Percentiles rank a stretch among this genome's conserved stretches.
Evolutionary conservation across 2,113 vertebrate genomes (phyloP).

Genomic region (Condylura cristata): DNA sequence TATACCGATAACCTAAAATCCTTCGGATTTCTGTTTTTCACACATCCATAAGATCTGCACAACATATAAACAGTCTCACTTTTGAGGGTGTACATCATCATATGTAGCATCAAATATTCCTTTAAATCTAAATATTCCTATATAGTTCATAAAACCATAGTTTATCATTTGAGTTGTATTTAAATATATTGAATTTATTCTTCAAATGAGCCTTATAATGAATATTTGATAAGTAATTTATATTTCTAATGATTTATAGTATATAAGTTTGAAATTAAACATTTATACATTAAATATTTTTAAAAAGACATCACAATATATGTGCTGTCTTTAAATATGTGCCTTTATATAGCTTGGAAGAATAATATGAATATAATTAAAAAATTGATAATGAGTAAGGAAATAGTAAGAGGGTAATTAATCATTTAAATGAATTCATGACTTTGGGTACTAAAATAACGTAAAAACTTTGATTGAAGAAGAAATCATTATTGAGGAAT

Average conservation of each 20-base stretch:
- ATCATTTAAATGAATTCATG: constrained; percentile 11
- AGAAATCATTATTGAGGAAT: neutral
- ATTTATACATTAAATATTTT: constrained; percentile 14
- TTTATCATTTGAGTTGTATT: constrained; percentile 4
- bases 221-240: neutral
- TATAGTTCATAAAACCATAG: neutral
- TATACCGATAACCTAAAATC: neutral
- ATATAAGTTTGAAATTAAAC: neutral
- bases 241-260: neutral
- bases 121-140: neutral
- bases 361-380: neutral
- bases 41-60: neutral
- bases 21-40: neutral
- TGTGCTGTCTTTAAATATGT: neutral
- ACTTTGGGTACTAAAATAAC: neutral
- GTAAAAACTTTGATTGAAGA: neutral
- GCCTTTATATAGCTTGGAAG: neutral
- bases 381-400: neutral
- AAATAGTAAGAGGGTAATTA: neutral
- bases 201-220: neutral
- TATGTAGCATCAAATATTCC: neutral
- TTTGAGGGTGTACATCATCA: neutral
- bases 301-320: neutral
- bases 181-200: constrained; percentile 13
- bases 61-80: neutral